Percentiles rank a stretch among this genome's conserved stretches.
Evolutionary conservation across 1,140 invertebrate genomes (phyloP).

Genomic region (Chionoecetes opilio): DNA sequence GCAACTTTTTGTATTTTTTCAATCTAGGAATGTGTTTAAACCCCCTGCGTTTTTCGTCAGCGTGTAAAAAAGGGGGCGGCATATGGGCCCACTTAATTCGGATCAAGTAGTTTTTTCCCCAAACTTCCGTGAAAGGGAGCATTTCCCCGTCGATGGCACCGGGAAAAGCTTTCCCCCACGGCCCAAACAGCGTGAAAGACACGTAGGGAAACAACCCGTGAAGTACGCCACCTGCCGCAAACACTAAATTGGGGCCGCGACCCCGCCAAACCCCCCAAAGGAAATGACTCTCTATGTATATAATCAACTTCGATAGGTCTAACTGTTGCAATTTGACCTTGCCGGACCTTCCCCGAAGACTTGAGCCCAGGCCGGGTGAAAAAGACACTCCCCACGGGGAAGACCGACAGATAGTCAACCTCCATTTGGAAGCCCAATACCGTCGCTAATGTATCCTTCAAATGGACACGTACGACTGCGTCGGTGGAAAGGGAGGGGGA

Average conservation of each 20-base stretch:
- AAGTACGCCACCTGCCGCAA: slow-evolving; percentile 87
- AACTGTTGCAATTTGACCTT: neutral
- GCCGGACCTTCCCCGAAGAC: slow-evolving; percentile 81
- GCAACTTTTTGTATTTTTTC: no score
- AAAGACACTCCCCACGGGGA: slow-evolving; percentile 91
- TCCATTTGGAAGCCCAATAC: slow-evolving; percentile 90
- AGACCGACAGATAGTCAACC: slow-evolving; percentile 89
- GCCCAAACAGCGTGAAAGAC: slow-evolving; percentile 89
- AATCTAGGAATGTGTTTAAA: no score
- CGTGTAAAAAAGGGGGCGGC: no score
- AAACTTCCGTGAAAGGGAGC: slow-evolving; percentile 89
- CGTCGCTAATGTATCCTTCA: slow-evolving; percentile 88
- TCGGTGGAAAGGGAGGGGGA: neutral
- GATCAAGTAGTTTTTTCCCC: slow-evolving; percentile 87
- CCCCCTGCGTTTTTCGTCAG: no score
- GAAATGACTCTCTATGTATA: no score
- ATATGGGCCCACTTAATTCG: slow-evolving; percentile 87
- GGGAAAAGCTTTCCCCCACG: slow-evolving; percentile 90
- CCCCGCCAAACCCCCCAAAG: no score
- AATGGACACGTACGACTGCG: slow-evolving; percentile 87
- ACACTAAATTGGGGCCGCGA: neutral
- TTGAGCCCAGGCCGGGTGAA: slow-evolving; percentile 90
- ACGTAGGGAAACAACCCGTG: slow-evolving; percentile 95
- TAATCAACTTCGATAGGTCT: no score
- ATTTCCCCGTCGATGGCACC: slow-evolving; percentile 92